Evolutionary conservation across 2,888 invertebrate species (phyloP), one percentile per base, ranked within the genome.

Genomic region (Andrena marginata): DNA sequence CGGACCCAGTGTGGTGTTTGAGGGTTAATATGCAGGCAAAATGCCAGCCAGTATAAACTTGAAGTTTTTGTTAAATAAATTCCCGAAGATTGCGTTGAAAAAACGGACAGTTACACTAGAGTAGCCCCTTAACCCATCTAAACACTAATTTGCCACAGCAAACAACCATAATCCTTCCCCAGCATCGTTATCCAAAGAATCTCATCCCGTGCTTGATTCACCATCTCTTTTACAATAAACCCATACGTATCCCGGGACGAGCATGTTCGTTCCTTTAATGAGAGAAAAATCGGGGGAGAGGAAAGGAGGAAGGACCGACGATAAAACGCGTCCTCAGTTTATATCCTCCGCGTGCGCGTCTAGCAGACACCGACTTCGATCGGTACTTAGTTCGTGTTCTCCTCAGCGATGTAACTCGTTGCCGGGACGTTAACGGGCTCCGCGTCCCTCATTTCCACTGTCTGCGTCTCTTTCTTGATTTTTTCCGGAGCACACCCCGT

Each of bases 361-460:
- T 29, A 10, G 35, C 33, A 31, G 71, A 23, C 33, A 42, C 42
- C 42, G 65, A 20, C 67, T 74, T 74, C 63, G 74, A 80, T 77
- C 83, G 69, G 42, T 20, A 48, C 60, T 73, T 69, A 70, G 60
- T 56, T 85, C 60, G 76, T 16, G 31, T 65, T 62, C 49, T 63
- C 70, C 49, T 26, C 59, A 16, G 16, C 23, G 33, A 48, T 48
- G 68, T 54, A 63, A 72, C 71, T 80, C 65, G 67, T 84, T 74
- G 78, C 68, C 64, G 69, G 42, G 60, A 71, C 78, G 64, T 82
- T 83, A 84, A 85, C 81, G 75, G 84, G 35, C 67, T 83, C 73
- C 60, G 62, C 68, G 76, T 85, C 69, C 64, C 87, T 87, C 85
- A 82, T 85, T 87, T 86, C 85, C 83, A 77, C 80, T 68, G 79